phyloP scores from a whole-genome alignment of 2,888 invertebrate species.

The Allolobophora icterica region DNA sequence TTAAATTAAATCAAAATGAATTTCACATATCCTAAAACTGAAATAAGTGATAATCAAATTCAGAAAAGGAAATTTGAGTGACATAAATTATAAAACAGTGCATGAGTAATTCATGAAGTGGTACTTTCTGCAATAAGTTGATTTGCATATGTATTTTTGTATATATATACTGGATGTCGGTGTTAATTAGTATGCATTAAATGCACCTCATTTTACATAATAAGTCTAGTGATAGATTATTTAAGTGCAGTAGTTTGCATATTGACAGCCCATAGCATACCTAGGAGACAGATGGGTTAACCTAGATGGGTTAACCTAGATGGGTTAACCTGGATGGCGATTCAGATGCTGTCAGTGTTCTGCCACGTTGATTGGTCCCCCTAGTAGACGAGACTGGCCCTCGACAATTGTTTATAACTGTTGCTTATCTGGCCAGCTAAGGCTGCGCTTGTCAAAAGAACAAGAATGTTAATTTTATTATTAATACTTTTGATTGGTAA shows the following conservation, averaged over 20 bases:
- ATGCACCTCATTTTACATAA: background rate
- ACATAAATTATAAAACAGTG: no score
- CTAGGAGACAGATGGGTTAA: background rate
- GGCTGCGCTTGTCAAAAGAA: background rate
- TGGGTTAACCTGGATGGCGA: background rate
- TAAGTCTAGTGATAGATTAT: background rate
- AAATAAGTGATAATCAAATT: no score
- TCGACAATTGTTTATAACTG: background rate
- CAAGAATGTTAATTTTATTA: background rate
- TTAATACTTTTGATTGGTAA: no score
- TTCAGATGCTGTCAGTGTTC: background rate
- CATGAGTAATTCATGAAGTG: background rate
- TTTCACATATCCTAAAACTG: no score
- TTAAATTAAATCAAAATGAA: no score
- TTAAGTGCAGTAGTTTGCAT: background rate
- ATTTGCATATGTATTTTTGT: conserved; percentile 11
- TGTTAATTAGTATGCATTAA: background rate
- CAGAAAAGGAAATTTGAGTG: no score
- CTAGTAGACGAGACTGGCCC: background rate
- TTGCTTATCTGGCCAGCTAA: background rate
- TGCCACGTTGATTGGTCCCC: background rate
- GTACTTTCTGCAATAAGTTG: background rate
- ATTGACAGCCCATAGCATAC: background rate
- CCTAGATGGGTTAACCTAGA: background rate
- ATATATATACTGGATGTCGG: conserved; percentile 10